Evolutionary conservation across 2,113 vertebrate species (phyloP), one percentile per base, ranked within the genome.

Genomic region (Labeo rohita): DNA sequence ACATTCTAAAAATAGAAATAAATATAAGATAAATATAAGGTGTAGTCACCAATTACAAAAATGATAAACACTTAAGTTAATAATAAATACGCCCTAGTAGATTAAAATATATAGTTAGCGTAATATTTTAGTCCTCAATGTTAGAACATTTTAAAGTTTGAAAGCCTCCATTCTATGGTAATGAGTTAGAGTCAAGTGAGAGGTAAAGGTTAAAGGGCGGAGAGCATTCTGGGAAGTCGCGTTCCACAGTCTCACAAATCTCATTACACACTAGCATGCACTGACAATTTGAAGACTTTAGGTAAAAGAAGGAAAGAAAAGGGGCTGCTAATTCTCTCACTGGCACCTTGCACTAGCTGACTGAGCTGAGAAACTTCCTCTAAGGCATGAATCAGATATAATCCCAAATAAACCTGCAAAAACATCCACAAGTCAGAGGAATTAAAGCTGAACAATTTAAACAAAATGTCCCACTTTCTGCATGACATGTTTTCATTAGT

Each of bases 211-310:
- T 50, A 82, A 36, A 83, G 72, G 59, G 28, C 73, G 78, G 6
- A 83, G 18, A 49, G 61, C 49, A 70, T 59, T 80, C 84, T 65
- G 65, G 47, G 83, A 80, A 23, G 65, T 47, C 13, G 8, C 13
- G 56, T 36, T 77, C 61, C 79, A 49, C 78, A 80, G 39, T 18
- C 11, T 61, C 34, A 61, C 36, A 63, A 80, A 63, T 81, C 59
- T 66, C 45, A 81, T 81, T 81, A 65, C 79, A 81, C 43, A 34
- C 56, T 49, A 15, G 61, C n/a, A 79, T 79, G 77, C 77, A 79
- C 77, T 2, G 15, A 79, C 36, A 61, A 79, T 59, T 13, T 39
- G 5, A 56, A 59, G 54, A 39, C 36, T 36, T 2, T 12, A 28
- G 47, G 3, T 34, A 66, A 66, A 34, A 77, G 15, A 52, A 36